These are phyloP conservation scores for Calameuta idolon DNA, from an alignment of 2,888 invertebrate genomes.

Conservation along the genomic window DNA sequence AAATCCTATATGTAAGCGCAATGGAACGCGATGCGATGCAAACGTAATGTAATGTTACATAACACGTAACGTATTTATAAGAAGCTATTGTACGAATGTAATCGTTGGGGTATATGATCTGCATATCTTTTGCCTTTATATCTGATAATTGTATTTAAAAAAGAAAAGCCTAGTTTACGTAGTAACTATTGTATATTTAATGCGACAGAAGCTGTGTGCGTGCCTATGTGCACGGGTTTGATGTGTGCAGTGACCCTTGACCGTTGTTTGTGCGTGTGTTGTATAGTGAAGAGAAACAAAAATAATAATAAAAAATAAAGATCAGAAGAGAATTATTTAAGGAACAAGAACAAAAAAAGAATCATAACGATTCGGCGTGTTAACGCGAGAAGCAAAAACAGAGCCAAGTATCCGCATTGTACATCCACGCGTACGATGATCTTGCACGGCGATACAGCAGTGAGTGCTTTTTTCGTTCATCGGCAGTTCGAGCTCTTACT, in stretches of 20 bases:
- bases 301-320: constrained; percentile 25
- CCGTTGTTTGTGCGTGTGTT: constrained; percentile 36
- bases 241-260: constrained; percentile 33
- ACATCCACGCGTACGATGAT: not conserved
- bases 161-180: constrained; percentile 45
- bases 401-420: not conserved
- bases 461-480: constrained; percentile 20
- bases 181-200: constrained; percentile 45
- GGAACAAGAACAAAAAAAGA: not conserved
- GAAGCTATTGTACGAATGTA: constrained; percentile 53
- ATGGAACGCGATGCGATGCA: not conserved
- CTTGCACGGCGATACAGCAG: constrained; percentile 13
- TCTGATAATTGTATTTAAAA: constrained; percentile 35
- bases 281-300: not conserved
- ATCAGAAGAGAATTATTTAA: constrained; percentile 18
- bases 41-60: not conserved
- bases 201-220: constrained; percentile 38
- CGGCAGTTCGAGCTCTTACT: constrained; percentile 56
- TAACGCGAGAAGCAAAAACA: constrained; percentile 42
- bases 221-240: constrained; percentile 26
- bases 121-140: constrained; percentile 23
- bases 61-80: constrained; percentile 6
- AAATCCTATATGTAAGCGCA: not conserved
- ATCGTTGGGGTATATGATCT: constrained; percentile 36
- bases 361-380: not conserved